These are phyloP conservation scores for Sylvia atricapilla DNA, from an alignment of 2,113 vertebrate species.

Conservation along the genomic window DNA sequence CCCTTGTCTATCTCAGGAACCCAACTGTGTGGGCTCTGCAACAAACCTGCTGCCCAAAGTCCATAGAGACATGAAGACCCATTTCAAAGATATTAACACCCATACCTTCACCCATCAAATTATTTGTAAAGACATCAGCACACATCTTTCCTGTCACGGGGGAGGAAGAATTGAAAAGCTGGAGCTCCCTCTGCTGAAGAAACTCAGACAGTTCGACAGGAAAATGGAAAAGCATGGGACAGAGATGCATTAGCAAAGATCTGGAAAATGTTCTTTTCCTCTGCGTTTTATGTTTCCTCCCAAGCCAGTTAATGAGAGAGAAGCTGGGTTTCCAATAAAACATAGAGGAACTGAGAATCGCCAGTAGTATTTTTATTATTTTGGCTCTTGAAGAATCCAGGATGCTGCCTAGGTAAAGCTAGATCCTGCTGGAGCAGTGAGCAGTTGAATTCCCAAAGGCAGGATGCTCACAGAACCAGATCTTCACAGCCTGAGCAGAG, in stretches of 20 bases:
- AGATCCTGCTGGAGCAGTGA: neutral
- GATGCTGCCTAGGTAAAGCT: neutral
- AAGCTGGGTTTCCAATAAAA: neutral
- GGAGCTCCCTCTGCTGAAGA: conserved; percentile 31
- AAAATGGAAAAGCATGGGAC: neutral
- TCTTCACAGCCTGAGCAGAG: neutral
- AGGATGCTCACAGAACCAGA: neutral
- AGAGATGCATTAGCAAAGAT: fast-evolving
- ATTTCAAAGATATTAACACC: neutral
- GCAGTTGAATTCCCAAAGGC: neutral
- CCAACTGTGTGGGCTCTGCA: neutral
- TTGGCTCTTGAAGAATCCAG: neutral
- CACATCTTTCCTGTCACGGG: neutral
- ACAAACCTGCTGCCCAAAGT: neutral
- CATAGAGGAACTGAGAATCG: neutral
- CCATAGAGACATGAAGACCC: neutral
- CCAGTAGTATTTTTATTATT: neutral
- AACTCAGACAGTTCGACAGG: neutral
- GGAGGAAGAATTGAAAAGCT: neutral
- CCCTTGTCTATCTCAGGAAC: neutral
- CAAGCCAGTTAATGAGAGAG: neutral
- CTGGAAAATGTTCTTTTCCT: neutral
- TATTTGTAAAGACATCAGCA: neutral
- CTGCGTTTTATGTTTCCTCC: fast-evolving
- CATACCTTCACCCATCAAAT: neutral